Base-by-base conservation (phyloP, 2,888 invertebrate species). In the Leucozona laternaria region DNA sequence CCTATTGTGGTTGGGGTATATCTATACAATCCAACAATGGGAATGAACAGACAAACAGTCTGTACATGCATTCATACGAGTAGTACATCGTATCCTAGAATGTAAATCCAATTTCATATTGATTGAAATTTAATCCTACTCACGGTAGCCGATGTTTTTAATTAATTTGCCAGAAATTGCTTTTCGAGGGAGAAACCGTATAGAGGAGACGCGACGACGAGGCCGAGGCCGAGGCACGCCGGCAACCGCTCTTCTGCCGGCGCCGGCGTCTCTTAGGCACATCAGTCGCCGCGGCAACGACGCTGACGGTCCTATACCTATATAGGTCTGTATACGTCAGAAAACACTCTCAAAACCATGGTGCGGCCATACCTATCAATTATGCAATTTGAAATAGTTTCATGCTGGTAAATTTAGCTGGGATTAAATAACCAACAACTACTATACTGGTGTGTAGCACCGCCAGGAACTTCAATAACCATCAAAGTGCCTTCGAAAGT, bases 111-210 rank as follows among this genome's bases (percentile, higher is more conserved):
- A 78, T 81, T 85, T 81, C 55, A 77, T 85, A 85, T 85, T 81
- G 81, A 85, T 85, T 81, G 85, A 81, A 85, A 85, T 85, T 81
- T 81, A 85, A 85, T 85, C 81, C 85, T 64, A 57, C 77, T 85
- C 85, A 85, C 85, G 77, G 85, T 55, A 50, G 85, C 62, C 81
- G 68, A 80, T 80, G 85, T 81, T 81, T 85, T 85, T 85, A 85
- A 85, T 85, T 85, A 85, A 85, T 85, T 85, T 78, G 77, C 73
- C 85, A 77, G 85, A 77, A 85, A 85, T 81, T 81, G 85, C 85
- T 80, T 80, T 79, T 70, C 31, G n/a, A 50, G 37, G 10, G 20
- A 64, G 20, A 13, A 20, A n/a, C 34, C 4, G 50, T 28, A 28
- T 34, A 22, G 34, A 8, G 28, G 45, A 34, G 62, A 22, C 40